Base-by-base conservation (phyloP, 2,888 invertebrate genomes). In the Lithosia quadra region DNA sequence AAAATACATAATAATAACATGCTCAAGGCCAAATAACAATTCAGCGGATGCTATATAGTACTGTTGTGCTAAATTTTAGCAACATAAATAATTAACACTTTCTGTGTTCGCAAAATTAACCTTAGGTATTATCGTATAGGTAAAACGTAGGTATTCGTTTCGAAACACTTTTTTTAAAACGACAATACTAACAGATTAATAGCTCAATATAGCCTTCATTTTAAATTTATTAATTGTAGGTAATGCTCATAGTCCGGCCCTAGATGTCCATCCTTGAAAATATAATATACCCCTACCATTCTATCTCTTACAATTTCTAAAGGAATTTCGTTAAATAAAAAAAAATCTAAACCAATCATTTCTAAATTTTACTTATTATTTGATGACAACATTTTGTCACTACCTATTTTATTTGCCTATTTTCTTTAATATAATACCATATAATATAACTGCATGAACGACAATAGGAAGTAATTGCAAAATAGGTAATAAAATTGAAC, bases 181-280 rank as follows among this genome's bases (percentile, higher is more conserved):
- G 22, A 22, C 18, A 4, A 11, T 24, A 15, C 21, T 65, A 71
- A 67, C 69, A 58, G 65, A 62, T 57, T 73, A 70, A 66, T 72
- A 68, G 53, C 53, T 65, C 63, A 63, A 80, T 63, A 67, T 73
- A 57, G 73, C 61, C 73, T 73, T 80, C 78, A 80, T 87, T 86
- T 75, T n/a, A n/a, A n/a, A n/a, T n/a, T 71, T 71, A 87, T 86
- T 86, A 84, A 79, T 72, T 65, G 68, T 75, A 65, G n/a, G n/a
- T n/a, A 68, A 71, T 65, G 73, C 71, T 67, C 53, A 72, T 68
- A 67, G 76, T 85, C 85, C 83, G 84, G 80, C 72, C 73, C 36
- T 75, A n/a, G 73, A 63, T 69, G 67, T 65, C 55, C 66, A 73
- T 71, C 63, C 65, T 75, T 78, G 34, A 85, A 84, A 80, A 74